phyloP scores from a whole-genome alignment of 2,113 vertebrate genomes.

The Speoplatyrhinus poulsoni region DNA sequence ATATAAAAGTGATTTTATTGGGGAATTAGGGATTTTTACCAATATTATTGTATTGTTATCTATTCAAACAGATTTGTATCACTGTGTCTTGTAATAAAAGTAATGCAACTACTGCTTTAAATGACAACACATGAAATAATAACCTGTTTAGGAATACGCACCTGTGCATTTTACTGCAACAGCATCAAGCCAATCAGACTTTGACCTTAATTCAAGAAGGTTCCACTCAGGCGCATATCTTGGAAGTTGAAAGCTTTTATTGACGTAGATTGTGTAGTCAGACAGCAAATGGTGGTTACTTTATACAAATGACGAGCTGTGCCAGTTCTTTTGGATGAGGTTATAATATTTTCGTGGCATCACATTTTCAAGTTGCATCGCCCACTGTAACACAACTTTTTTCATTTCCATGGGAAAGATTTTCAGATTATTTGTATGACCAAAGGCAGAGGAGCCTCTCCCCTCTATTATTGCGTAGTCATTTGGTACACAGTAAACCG shows the following conservation, averaged over 20 bases:
- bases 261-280: not conserved
- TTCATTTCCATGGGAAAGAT: not conserved
- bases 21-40: not conserved
- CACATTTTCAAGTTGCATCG: not conserved
- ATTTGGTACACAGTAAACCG: constrained; percentile 2
- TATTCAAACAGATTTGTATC: not conserved
- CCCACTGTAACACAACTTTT: not conserved
- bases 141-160: not conserved
- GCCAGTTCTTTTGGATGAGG: not conserved
- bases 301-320: constrained; percentile 1
- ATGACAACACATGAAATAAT: not conserved
- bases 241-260: constrained; percentile 1
- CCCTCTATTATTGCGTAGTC: not conserved
- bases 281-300: not conserved
- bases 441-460: not conserved
- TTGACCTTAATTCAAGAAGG: constrained; percentile 7
- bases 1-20: not conserved
- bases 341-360: not conserved
- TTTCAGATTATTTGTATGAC: not conserved
- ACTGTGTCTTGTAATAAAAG: not conserved
- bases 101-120: not conserved
- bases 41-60: too few species aligned
- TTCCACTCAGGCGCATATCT: constrained; percentile 4
- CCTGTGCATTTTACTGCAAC: not conserved
- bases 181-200: constrained; percentile 6